Evolutionary conservation across 2,113 vertebrate species (phyloP).

Genomic region (Pantherophis guttatus): DNA sequence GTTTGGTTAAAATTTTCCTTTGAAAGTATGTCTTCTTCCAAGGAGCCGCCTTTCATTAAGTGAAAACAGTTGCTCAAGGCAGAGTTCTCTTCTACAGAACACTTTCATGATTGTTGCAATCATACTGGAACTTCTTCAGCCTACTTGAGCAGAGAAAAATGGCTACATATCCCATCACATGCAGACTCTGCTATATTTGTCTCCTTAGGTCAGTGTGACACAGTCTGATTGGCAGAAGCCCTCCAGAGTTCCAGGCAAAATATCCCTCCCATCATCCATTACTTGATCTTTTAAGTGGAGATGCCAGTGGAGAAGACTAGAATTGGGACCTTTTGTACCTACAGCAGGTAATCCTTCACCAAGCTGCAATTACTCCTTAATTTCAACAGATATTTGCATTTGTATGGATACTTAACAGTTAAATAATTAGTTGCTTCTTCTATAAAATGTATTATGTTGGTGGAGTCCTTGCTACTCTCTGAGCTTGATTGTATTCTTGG

Average conservation of each 20-base stretch:
- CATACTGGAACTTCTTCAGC: not conserved
- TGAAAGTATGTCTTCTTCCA: not conserved
- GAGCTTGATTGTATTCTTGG: not conserved
- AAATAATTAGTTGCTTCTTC: not conserved
- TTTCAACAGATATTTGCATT: not conserved
- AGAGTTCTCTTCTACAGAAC: not conserved
- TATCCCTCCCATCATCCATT: not conserved
- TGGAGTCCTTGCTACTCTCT: not conserved
- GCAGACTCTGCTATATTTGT: not conserved
- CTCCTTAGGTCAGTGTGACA: not conserved
- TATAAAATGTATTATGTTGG: not conserved
- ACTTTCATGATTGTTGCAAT: not conserved
- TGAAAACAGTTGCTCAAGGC: slow-evolving; percentile 21
- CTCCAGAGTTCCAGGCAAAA: not conserved
- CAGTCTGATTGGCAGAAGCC: not conserved
- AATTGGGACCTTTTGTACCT: not conserved
- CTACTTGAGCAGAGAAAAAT: not conserved
- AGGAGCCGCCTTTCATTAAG: slow-evolving; percentile 18
- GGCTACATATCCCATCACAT: not conserved
- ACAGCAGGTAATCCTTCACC: too few relatives aligned
- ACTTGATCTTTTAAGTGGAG: not conserved
- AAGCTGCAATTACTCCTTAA: not conserved
- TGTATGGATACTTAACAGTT: not conserved
- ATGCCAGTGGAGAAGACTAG: not conserved
- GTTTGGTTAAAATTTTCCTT: slow-evolving; percentile 18